Evolutionary conservation across 2,888 invertebrate species (phyloP), one percentile per base, ranked within the genome.

Genomic region (Sphaerophoria rueppellii): DNA sequence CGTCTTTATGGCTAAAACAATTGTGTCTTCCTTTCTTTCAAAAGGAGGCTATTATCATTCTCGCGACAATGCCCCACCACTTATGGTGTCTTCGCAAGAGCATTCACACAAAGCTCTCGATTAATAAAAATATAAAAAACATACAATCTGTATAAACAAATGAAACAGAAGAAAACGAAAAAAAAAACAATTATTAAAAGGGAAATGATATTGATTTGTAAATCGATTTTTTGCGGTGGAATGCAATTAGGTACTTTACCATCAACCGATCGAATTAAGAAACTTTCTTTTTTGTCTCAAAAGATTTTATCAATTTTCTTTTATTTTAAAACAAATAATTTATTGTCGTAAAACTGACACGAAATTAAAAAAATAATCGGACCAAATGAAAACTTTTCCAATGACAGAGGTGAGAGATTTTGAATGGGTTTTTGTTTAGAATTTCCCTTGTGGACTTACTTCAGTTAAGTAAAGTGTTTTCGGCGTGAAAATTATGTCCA

Each of bases 171-270:
- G 24, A 24, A 61, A 16, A 43, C 46, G 9, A 14, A 50, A 43
- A 52, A 48, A 57, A 77, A 54, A 54, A 65, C 24, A 7, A 5
- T 58, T 40, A 50, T n/a, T 57, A 52, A 16, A 32, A 37, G n/a
- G 35, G 32, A 24, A 43, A 32, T 50, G 69, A 24, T 60, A 70
- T 60, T 73, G 77, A 73, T 52, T 65, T 34, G 14, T 14, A 4
- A 75, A 83, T 83, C 83, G 83, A 83, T 83, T 83, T 79, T 72
- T 83, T 79, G 67, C 46, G 7, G 46, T 14, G 4, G 6, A 50
- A 50, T 37, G 35, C 32, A 6, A 70, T 35, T 61, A 67, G 63
- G 61, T 43, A 74, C 58, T 69, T 79, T 72, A 83, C 72, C 83
- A 70, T 54, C 50, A 72, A 73, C 76, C 71, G 61, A 85, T 73